Percentiles rank a stretch among this genome's conserved stretches.
phyloP scores from a whole-genome alignment of 1,140 invertebrate species.

The Polyergus mexicanus region DNA sequence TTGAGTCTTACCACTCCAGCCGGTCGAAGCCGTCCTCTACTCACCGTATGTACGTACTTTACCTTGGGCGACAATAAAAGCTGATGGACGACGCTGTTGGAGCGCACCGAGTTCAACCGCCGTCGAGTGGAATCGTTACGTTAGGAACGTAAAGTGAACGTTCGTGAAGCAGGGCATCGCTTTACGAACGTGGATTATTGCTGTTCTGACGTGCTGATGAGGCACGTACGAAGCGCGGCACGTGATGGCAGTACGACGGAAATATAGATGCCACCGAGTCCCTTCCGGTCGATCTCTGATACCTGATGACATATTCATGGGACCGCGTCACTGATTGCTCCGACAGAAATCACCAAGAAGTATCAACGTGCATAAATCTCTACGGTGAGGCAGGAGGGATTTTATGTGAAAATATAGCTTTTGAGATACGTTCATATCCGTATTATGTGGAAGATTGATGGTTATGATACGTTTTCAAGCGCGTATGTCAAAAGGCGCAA shows the following conservation, averaged over 20 bases:
- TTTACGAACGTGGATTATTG: constrained; percentile 39
- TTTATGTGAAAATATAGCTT: constrained; percentile 44
- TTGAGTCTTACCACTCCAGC: constrained; percentile 63
- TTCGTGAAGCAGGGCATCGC: background rate
- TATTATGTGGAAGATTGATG: constrained; percentile 46
- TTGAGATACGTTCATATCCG: constrained; percentile 38
- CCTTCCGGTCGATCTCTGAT: constrained; percentile 27
- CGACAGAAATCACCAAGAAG: constrained; percentile 31
- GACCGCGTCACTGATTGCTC: constrained; percentile 47
- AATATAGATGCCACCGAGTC: constrained; percentile 14
- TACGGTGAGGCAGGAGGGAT: constrained; percentile 11
- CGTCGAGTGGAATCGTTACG: background rate
- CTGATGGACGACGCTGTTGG: constrained; percentile 20
- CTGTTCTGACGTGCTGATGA: background rate
- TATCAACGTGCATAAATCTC: constrained; percentile 54
- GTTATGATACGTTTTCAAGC: constrained; percentile 31
- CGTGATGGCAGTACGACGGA: background rate
- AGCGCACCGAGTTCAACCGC: background rate
- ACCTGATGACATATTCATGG: constrained; percentile 21
- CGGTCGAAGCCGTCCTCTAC: constrained; percentile 21
- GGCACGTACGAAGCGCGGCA: constrained; percentile 12
- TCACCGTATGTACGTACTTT: constrained; percentile 33
- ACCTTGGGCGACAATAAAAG: constrained; percentile 51
- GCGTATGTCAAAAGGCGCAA: constrained; percentile 23
- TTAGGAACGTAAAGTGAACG: too few species aligned